Evolutionary conservation across 2,888 invertebrate genomes (phyloP).

Genomic region (Tillus elongatus): DNA sequence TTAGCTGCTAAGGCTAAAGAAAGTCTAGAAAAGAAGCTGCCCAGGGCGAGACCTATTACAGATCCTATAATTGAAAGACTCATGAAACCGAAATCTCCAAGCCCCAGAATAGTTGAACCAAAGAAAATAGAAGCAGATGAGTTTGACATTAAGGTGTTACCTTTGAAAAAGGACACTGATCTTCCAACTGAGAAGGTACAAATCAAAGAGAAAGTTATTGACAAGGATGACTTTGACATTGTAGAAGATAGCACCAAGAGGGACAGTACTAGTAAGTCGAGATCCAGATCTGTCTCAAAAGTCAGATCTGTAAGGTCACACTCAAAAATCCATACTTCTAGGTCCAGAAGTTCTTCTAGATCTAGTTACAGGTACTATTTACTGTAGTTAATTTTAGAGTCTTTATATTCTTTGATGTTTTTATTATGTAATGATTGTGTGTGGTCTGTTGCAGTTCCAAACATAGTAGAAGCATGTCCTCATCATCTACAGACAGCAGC

Average conservation of each 20-base stretch:
- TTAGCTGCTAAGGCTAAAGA: conserved; percentile 66
- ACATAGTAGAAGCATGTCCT: conserved; percentile 21
- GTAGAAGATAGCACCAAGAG: conserved; percentile 20
- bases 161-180: conserved; percentile 25
- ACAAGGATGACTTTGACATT: conserved; percentile 28
- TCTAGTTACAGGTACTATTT: conserved; percentile 43
- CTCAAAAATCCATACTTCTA: conserved; percentile 29
- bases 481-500: conserved; percentile 31
- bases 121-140: conserved; percentile 31
- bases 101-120: conserved; percentile 12
- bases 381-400: too few species aligned
- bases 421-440: too few species aligned
- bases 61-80: conserved; percentile 12
- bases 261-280: conserved; percentile 31
- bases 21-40: conserved; percentile 50
- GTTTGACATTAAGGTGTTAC: conserved; percentile 37
- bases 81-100: conserved; percentile 4
- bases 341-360: conserved; percentile 44
- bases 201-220: conserved; percentile 17
- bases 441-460: too few species aligned
- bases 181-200: conserved; percentile 5
- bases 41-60: conserved; percentile 22
- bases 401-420: too few species aligned
- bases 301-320: conserved; percentile 21
- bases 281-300: conserved; percentile 26